Base-by-base conservation (phyloP, 1,140 invertebrate species). In the Ceratina calcarata region DNA sequence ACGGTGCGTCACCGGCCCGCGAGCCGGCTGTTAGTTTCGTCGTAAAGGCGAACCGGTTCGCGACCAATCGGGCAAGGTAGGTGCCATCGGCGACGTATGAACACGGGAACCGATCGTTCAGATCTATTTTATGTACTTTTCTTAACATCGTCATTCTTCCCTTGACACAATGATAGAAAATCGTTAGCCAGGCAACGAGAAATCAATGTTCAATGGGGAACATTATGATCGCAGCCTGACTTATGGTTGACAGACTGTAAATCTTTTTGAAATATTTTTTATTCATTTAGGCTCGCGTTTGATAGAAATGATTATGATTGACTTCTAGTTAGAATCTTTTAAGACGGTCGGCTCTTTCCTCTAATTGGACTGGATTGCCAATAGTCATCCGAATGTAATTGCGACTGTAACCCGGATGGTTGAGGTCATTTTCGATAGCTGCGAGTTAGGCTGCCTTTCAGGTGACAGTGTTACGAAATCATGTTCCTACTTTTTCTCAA, bases 11-110 rank as follows among this genome's bases (percentile, higher is more conserved):
- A 71, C 32, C 78, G 58, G 37, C 32, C 57, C 37, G 58, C 24
- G 64, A 71, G 68, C 49, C 78, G 53, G 71, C 70, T 57, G 51
- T 73, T 68, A 51, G 66, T 81, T 62, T 70, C 80, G 74, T 81
- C 78, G 77, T 79, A 81, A 81, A 78, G 61, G 80, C 75, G 74
- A 84, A 84, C 82, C 80, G 82, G 80, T 84, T 84, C 82, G 37
- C 37, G 58, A 60, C 80, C 65, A 49, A 74, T 84, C 82, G 82
- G 68, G 74, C 58, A 84, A 84, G 82, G 82, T 84, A 84, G 82
- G 82, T 84, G 75, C 73, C 67, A 60, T 53, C 27, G 69, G 77
- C 73, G 79, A 76, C 57, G 37, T 45, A 45, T 57, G 6, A 4
- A 57, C 55, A 45, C 37, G 37, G 55, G 55, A 16, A 57, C 55